A percentile compares a stretch with the other conserved stretches of the same genome.
phyloP scores from a whole-genome alignment of 2,888 invertebrate species.

The Orchestes rusci region DNA sequence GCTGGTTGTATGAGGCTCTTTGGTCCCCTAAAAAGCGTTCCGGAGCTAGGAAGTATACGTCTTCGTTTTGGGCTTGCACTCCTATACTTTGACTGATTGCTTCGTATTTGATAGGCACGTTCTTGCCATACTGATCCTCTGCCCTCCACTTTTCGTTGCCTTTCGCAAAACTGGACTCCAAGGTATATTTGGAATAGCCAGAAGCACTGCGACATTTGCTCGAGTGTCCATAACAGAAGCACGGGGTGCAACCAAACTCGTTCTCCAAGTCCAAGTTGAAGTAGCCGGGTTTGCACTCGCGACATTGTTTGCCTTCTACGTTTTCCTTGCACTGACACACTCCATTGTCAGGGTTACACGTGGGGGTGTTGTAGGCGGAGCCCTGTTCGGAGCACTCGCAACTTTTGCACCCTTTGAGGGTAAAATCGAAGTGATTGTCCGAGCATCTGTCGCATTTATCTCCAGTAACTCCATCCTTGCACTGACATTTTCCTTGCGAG shows the following conservation, averaged over 20 bases:
- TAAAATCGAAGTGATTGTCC: constrained; percentile 86
- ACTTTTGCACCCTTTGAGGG: constrained; percentile 81
- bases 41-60: constrained; percentile 87
- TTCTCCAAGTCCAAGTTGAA: constrained; percentile 83
- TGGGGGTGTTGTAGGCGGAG: constrained; percentile 70
- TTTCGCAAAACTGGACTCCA: constrained; percentile 81
- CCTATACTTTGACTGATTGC: constrained; percentile 73
- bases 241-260: constrained; percentile 94
- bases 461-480: constrained; percentile 70
- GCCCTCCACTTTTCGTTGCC: constrained; percentile 82
- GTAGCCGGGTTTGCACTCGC: constrained; percentile 89
- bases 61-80: constrained; percentile 64
- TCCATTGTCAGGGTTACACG: constrained; percentile 78
- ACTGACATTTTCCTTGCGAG: constrained; percentile 85
- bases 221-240: constrained; percentile 98
- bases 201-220: constrained; percentile 80
- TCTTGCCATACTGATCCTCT: constrained; percentile 51
- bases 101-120: constrained; percentile 65
- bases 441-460: constrained; percentile 79
- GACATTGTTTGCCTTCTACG: constrained; percentile 92
- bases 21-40: constrained; percentile 81
- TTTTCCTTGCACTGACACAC: constrained; percentile 81
- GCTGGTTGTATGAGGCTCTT: constrained; percentile 89
- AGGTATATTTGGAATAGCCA: constrained; percentile 40
- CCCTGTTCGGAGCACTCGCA: constrained; percentile 87